Percentiles rank a stretch among this genome's conserved stretches.
Conservation (phyloP, 2,797 vertebrate species). For the Leptodactylus fallax region DNA sequence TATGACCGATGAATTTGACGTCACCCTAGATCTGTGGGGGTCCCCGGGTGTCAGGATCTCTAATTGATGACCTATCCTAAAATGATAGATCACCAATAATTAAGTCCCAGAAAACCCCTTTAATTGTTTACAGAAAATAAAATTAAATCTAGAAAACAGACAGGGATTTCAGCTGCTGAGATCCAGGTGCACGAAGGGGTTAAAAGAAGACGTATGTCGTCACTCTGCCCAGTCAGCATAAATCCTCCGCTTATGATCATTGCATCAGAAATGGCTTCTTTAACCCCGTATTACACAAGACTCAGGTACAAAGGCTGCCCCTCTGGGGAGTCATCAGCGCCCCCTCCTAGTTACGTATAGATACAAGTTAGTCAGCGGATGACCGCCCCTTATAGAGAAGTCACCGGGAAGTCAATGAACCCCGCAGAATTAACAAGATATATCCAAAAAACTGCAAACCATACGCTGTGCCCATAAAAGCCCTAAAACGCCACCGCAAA, state of each 20-base stretch:
- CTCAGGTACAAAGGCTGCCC: background rate
- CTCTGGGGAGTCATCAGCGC: background rate
- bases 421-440: background rate
- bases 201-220: background rate
- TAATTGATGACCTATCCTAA: too few species aligned
- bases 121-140: too few species aligned
- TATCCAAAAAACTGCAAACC: too few species aligned
- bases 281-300: background rate
- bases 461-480: background rate
- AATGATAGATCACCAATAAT: too few species aligned
- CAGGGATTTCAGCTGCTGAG: background rate
- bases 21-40: too few species aligned
- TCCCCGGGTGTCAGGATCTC: too few species aligned
- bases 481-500: too few species aligned
- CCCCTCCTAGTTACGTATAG: background rate
- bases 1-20: too few species aligned
- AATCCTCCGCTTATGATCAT: too few species aligned
- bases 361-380: background rate
- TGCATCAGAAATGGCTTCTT: background rate
- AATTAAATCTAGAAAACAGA: too few species aligned
- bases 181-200: background rate
- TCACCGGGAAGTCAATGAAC: background rate
- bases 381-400: too few species aligned
- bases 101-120: too few species aligned
- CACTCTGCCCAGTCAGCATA: background rate